Evolutionary conservation across 1,140 invertebrate genomes (phyloP), one percentile per base, ranked within the genome.

Genomic region (Drosophila triauraria): DNA sequence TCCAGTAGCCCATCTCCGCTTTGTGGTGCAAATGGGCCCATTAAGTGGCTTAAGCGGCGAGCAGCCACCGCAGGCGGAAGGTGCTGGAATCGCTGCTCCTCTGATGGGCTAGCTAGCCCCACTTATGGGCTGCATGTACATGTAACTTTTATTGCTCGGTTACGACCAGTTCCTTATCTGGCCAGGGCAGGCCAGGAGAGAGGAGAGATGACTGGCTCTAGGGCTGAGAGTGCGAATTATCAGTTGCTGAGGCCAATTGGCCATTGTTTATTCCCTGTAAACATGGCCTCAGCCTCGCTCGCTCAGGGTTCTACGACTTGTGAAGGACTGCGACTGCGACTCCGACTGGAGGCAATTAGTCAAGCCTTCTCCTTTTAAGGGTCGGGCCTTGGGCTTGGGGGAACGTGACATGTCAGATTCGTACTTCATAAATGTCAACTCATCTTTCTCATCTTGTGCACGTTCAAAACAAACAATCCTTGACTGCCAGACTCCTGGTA

Each of bases 371-470:
- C 25, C 30, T 12, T 54, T 46, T 30, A 47, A 35, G 54, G 25
- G 7, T 35, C 27, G 25, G 23, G 48, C 61, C 32, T 20, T 53
- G 61, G 58, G 58, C 17, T 25, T 32, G 8, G 25, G 20, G 20
- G 23, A 67, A 85, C 82, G 82, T 85, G 82, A 81, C 82, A 54
- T 69, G 67, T 65, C 67, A 75, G 40, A 85, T 65, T 78, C 54
- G 47, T 50, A 63, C 53, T 69, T 84, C 60, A 81, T 65, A 82
- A 80, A 62, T 62, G 56, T 60, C 56, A 62, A 32, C 50, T 30
- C 38, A 42, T 58, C 67, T 64, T 74, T 38, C 50, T 25, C 38
- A 42, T 58, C 67, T 64, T 74, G 58, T 17, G 61, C 75, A 75
- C 80, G 75, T 46, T 25, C 42, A 53, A 44, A 32, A 43, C 25